phyloP scores from a whole-genome alignment of 2,797 vertebrate species.

The Apodemus agrarius region DNA sequence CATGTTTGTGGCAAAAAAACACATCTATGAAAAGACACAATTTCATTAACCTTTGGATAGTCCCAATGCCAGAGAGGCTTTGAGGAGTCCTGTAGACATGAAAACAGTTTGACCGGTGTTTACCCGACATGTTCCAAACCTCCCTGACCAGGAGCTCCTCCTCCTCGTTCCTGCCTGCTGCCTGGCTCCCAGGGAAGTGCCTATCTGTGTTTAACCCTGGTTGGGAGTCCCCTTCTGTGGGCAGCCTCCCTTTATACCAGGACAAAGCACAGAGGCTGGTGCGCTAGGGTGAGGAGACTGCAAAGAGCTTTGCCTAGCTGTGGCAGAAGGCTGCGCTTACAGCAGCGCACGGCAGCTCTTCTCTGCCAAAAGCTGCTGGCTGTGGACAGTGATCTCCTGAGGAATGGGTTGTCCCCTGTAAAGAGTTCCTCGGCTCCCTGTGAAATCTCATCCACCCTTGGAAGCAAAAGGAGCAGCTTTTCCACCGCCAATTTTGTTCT shows the following conservation, averaged over 20 bases:
- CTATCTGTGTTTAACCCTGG: neutral
- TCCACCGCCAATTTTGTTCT: constrained; percentile 61
- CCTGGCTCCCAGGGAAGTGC: neutral
- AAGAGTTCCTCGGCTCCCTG: constrained; percentile 60
- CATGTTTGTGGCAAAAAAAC: constrained; percentile 35
- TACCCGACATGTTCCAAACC: neutral
- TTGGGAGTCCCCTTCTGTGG: neutral
- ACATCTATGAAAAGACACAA: neutral
- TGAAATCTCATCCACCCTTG: constrained; percentile 72
- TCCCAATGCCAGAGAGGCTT: neutral
- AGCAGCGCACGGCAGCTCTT: neutral
- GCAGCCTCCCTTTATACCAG: neutral
- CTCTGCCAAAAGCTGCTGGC: constrained; percentile 61
- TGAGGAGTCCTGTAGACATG: neutral
- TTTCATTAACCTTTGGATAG: neutral
- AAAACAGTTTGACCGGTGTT: neutral
- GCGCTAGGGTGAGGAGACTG: neutral
- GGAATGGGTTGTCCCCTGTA: constrained; percentile 22
- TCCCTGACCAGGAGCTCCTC: neutral
- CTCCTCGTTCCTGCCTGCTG: neutral
- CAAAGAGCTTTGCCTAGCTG: neutral
- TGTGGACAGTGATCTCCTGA: constrained; percentile 43
- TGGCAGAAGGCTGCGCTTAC: neutral
- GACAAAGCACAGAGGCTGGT: neutral
- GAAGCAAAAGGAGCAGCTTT: constrained; percentile 43